Base-by-base conservation (phyloP, 2,888 invertebrate species). In the Hirudinaria manillensis region DNA sequence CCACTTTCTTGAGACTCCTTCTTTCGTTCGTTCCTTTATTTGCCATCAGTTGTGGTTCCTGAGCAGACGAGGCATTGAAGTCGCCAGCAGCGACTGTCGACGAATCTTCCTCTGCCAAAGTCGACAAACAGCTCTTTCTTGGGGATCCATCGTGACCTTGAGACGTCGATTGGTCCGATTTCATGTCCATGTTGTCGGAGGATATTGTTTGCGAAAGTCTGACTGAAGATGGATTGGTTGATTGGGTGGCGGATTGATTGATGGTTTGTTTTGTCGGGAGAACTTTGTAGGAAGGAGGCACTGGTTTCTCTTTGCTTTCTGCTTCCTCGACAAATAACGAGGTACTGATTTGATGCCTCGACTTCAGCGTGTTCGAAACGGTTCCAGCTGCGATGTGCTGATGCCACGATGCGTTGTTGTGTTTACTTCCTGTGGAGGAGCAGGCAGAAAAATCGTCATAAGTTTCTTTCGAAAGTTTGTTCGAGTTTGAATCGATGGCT, bases 401-500 rank as follows among this genome's bases (percentile, higher is more conserved):
- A 4, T 45, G 45, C 16, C 13, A 45, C 16, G 45, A 16, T 45
- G 45, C 16, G 45, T 1, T 45, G 3, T 45, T 45, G 13, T 45
- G 45, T 45, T 45, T 45, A 45, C 45, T 61, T 61, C 61, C 61
- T 27, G 61, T 16, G 1, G 61, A 4, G 10, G 24, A 61, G n/a
- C 10, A 24, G 61, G 29, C 61, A 61, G 29, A 61, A 61, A 24
- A 61, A 29, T 29, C 61, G 24, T 61, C 61, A 24, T 21, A 3
- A 24, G 29, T 7, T 24, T 29, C 61, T 29, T 24, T 27, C 24
- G 61, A 29, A 61, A 61, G 24, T 61, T 61, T 61, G 24, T 24
- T 27, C 24, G 61, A 61, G 21, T 61, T 61, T 16, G 24, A 29
- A 19, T 79, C 79, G 10, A 79, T 79, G 68, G 79, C 79, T 27